Evolutionary conservation across 2,888 invertebrate species (phyloP).

Genomic region (Gnatocerus cornutus): DNA sequence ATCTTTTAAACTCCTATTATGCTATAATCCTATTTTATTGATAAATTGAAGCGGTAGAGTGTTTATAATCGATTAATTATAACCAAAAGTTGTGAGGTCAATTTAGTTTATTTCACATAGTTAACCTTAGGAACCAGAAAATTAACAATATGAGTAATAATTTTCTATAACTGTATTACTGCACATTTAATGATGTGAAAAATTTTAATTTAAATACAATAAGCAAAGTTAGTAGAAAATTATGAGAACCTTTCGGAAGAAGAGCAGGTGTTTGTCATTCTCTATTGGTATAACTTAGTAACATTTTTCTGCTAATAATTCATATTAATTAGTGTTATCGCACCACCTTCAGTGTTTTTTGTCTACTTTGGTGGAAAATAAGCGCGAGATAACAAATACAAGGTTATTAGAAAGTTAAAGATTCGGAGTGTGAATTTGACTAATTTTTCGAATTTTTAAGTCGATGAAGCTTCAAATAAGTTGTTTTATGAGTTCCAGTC

Average conservation of each 20-base stretch:
- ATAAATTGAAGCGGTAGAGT: no score
- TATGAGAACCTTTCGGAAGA: background rate
- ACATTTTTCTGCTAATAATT: background rate
- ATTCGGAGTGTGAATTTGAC: no score
- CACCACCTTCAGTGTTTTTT: background rate
- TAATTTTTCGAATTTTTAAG: no score
- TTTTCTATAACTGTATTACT: background rate
- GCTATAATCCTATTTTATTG: no score
- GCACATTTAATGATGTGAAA: constrained; percentile 17
- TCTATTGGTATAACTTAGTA: background rate
- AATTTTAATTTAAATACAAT: constrained; percentile 26
- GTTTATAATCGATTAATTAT: no score
- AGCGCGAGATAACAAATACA: background rate
- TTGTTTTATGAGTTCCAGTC: no score
- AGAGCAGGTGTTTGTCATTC: no score
- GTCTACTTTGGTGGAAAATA: background rate
- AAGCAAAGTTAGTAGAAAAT: background rate
- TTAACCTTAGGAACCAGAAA: constrained; percentile 4
- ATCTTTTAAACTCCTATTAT: background rate
- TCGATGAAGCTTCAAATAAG: no score
- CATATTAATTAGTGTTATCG: background rate
- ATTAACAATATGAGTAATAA: constrained; percentile 17
- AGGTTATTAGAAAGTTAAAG: no score
- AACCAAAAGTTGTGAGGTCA: background rate
- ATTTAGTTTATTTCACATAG: constrained; percentile 17